Evolutionary conservation across 2,888 invertebrate species (phyloP), one percentile per base, ranked within the genome.

Genomic region (Boloria euphrosyne): DNA sequence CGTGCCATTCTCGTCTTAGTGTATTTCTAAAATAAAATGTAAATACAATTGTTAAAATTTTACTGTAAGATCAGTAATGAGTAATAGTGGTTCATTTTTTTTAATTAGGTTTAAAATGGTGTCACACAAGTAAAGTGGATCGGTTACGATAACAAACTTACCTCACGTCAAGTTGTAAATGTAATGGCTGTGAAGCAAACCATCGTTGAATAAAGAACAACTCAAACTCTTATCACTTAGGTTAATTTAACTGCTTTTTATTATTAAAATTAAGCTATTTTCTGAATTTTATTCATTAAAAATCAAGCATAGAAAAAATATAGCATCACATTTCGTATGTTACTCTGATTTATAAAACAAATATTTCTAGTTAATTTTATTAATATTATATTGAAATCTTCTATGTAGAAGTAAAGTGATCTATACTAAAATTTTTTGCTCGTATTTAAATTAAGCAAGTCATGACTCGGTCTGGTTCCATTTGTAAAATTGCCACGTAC

Each of bases 161-260:
- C 81, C 85, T 85, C 82, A 89, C 89, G 85, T 84, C 85, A 80
- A 83, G 84, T 84, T 87, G 86, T 80, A 85, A 85, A 80, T 88
- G 86, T 80, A 83, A 86, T 83, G 84, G 87, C 85, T 90, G 88
- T 89, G 86, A 88, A 82, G 77, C 87, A 83, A 86, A 84, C 76
- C 83, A 85, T 80, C 85, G 81, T 79, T 90, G 88, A 89, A 89
- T 90, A 89, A 84, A 82, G 76, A 76, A 13, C 63, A 72, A 73
- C 70, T 22, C n/a, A n/a, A 22, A 69, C 60, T 67, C 68, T 69
- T 72, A 13, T 53, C 10, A 46, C 22, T 51, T 18, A 16, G 27
- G 10, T 38, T 51, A 3, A 14, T 14, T 31, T 49, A n/a, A 51
- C 17, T 5, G 27, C 44, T 51, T 63, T 22, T 16, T 50, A 17